Percentiles rank a stretch among this genome's conserved stretches.
These are phyloP conservation scores for Silurus lanzhouensis DNA, from an alignment of 2,797 vertebrate genomes.

Conservation along the genomic window DNA sequence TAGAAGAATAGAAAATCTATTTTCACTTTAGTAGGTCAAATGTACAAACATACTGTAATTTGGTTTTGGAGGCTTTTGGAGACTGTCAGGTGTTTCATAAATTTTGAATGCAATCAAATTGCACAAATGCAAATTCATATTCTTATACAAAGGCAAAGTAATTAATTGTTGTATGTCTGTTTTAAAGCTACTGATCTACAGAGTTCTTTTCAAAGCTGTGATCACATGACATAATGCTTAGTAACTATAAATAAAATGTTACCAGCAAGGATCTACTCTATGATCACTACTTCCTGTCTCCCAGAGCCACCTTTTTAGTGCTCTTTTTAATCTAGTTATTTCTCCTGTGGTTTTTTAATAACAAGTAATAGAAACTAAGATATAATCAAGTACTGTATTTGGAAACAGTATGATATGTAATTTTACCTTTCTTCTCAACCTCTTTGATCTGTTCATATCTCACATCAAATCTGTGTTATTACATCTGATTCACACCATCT, in stretches of 20 bases:
- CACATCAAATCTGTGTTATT: not conserved
- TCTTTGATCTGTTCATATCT: conserved; percentile 5
- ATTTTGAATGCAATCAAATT: not conserved
- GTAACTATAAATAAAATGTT: not conserved
- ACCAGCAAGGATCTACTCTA: not conserved
- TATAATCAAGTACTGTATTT: not conserved
- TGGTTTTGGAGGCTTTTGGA: not conserved
- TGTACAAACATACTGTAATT: not conserved
- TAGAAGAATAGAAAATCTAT: not conserved
- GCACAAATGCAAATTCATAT: not conserved
- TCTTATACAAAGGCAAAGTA: not conserved
- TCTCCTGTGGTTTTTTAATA: conserved; percentile 20
- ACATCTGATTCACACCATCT: conserved; percentile 11
- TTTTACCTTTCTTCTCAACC: not conserved
- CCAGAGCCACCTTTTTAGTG: not conserved
- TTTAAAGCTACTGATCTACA: not conserved
- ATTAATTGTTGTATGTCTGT: not conserved
- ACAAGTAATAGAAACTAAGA: not conserved
- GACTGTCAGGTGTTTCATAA: not conserved
- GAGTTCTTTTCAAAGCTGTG: not conserved
- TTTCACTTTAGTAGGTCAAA: not conserved
- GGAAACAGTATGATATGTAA: conserved; percentile 1
- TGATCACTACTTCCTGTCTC: not conserved
- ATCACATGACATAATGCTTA: conserved; percentile 1
- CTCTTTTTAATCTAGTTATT: not conserved